Base-by-base conservation (phyloP, 2,888 invertebrate genomes). In the Halictus quadricinctus region DNA sequence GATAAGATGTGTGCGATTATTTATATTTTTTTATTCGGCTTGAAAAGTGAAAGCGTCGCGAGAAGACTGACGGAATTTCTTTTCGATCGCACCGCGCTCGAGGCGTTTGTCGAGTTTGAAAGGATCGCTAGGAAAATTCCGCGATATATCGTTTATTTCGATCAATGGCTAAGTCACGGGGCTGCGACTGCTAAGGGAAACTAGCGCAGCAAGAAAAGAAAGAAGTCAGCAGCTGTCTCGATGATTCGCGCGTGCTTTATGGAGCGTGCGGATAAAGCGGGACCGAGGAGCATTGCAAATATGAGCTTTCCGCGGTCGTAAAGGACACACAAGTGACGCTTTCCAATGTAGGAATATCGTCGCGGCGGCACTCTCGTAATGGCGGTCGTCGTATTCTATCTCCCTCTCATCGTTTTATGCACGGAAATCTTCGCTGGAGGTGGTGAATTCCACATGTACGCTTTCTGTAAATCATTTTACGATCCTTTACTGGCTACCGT, bases 241-340 rank as follows among this genome's bases (percentile, higher is more conserved):
- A 72, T 76, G 79, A 83, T 87, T 81, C 58, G 81, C 80, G 75
- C 36, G 80, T 81, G 69, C 74, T 87, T 87, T 87, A 86, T 87
- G 86, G 74, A 66, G 29, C 86, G 83, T 70, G 70, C 58, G 76
- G 48, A 80, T 86, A 83, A 86, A 87, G 79, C 66, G 48, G 64
- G 50, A 43, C 72, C 78, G 72, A 80, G 81, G 81, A 81, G 21
- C 74, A 74, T 78, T 76, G 86, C 86, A 81, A 87, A 81, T 80
- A 81, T 80, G 70, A 70, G 70, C 43, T 70, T 70, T 76, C 54
- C 73, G 46, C 72, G 78, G 70, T 58, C 84, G 70, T 82, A 84
- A 87, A 87, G 75, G 70, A 72, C 70, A 80, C 72, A 46, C 46
- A 64, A 43, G 78, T 48, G 77, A 79, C 79, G 58, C 73, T 77